phyloP scores from a whole-genome alignment of 2,113 vertebrate genomes.

The Fulica atra region DNA sequence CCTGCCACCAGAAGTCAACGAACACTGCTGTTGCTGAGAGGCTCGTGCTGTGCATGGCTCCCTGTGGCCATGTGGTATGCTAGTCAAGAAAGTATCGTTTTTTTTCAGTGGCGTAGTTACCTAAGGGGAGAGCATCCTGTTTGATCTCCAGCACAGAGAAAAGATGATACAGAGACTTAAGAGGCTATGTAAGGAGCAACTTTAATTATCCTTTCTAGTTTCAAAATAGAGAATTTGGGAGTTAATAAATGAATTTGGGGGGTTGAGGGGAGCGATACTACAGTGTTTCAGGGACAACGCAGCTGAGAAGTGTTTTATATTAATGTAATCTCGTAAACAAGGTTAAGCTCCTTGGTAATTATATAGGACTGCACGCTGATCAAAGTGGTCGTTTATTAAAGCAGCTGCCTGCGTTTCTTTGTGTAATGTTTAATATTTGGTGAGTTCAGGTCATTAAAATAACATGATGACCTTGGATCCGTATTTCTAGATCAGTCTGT shows the following conservation, averaged over 20 bases:
- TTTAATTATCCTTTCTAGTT: not conserved
- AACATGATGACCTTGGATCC: not conserved
- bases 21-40: fast-evolving
- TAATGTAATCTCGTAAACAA: not conserved
- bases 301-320: not conserved
- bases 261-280: not conserved
- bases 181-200: not conserved
- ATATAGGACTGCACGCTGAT: not conserved
- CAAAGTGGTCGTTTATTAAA: not conserved
- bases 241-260: not conserved
- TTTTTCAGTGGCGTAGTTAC: not conserved
- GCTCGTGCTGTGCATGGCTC: not conserved
- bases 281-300: not conserved
- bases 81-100: not conserved
- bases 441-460: not conserved
- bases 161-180: not conserved
- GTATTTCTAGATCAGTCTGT: not conserved
- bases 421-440: not conserved
- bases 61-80: not conserved
- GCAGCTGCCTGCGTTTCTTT: not conserved
- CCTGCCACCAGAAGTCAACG: not conserved
- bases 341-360: not conserved
- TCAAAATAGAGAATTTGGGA: not conserved
- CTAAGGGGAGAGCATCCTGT: not conserved
- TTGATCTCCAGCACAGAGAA: not conserved